These are phyloP conservation scores for Periophthalmus magnuspinnatus DNA, from an alignment of 2,797 vertebrate species.

Conservation along the genomic window DNA sequence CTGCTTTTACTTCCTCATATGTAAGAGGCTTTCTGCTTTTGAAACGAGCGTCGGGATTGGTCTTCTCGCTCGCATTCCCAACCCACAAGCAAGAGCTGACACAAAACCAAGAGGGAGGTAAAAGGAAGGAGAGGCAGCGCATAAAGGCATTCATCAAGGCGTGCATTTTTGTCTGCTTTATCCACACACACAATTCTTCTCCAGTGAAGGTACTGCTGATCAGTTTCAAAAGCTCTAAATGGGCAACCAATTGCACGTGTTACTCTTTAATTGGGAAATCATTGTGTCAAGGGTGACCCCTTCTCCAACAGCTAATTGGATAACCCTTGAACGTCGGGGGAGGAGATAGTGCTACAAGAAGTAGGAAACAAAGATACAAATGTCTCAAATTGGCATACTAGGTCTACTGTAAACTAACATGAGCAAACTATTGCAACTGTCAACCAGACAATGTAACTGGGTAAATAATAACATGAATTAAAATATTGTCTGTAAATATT, in stretches of 20 bases:
- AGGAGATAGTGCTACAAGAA: slow-evolving; percentile 1
- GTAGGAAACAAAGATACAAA: neutral
- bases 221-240: slow-evolving; percentile 48
- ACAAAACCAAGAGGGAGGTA: slow-evolving; percentile 81
- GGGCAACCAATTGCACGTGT: slow-evolving; percentile 61
- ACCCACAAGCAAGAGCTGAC: slow-evolving; percentile 77
- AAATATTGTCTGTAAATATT: no score
- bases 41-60: slow-evolving; percentile 80
- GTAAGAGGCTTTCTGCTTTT: slow-evolving; percentile 79
- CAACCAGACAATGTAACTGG: neutral
- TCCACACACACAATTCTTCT: slow-evolving; percentile 5
- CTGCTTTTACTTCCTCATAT: slow-evolving; percentile 79
- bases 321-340: slow-evolving; percentile 58
- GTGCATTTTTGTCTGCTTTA: slow-evolving; percentile 63
- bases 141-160: slow-evolving; percentile 77
- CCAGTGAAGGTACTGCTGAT: slow-evolving; percentile 21
- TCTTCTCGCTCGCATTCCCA: slow-evolving; percentile 71
- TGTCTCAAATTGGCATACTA: neutral
- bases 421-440: neutral
- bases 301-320: slow-evolving; percentile 66
- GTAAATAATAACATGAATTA: no score
- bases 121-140: slow-evolving; percentile 75
- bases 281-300: slow-evolving; percentile 37
- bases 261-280: slow-evolving; percentile 57
- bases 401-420: neutral